Evolutionary conservation across 2,888 invertebrate species (phyloP).

Genomic region (Drosophila monieri): DNA sequence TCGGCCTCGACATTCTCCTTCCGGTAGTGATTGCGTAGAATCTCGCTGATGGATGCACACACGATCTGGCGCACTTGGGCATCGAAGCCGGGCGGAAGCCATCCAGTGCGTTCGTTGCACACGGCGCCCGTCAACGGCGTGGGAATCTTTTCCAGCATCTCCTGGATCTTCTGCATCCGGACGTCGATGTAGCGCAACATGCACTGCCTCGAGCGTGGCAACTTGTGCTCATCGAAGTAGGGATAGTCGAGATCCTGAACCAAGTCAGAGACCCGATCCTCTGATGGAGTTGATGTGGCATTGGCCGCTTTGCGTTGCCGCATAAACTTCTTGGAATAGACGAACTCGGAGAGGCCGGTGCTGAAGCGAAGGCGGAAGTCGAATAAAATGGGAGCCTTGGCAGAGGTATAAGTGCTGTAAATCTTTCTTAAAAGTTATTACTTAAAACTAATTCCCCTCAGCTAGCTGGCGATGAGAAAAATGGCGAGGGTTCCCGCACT

Average conservation of each 20-base stretch:
- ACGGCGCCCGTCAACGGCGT: constrained; percentile 86
- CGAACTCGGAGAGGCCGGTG: constrained; percentile 81
- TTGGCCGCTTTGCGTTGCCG: constrained; percentile 59
- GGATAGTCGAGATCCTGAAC: constrained; percentile 82
- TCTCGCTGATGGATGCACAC: constrained; percentile 87
- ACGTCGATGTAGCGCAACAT: constrained; percentile 96
- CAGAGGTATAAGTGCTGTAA: too few species aligned
- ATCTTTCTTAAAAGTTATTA: too few species aligned
- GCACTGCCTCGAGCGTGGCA: constrained; percentile 94
- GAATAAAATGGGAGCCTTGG: too few species aligned
- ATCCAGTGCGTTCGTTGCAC: constrained; percentile 91
- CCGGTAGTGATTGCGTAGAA: constrained; percentile 80
- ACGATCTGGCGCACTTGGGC: constrained; percentile 90
- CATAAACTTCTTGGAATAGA: constrained; percentile 70
- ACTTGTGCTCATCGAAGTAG: constrained; percentile 88
- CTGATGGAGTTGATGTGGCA: constrained; percentile 18
- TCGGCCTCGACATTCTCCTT: constrained; percentile 79
- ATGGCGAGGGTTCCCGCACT: too few species aligned
- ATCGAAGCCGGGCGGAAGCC: constrained; percentile 90
- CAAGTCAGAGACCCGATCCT: constrained; percentile 74
- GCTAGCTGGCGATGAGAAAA: too few species aligned
- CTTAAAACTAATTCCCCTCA: too few species aligned
- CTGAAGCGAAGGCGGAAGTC: constrained; percentile 88
- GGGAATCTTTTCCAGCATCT: constrained; percentile 88
- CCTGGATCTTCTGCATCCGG: constrained; percentile 90